Percentiles rank a stretch among this genome's conserved stretches.
Conservation (phyloP, 2,797 vertebrate genomes). For the Kryptopterus vitreolus region DNA sequence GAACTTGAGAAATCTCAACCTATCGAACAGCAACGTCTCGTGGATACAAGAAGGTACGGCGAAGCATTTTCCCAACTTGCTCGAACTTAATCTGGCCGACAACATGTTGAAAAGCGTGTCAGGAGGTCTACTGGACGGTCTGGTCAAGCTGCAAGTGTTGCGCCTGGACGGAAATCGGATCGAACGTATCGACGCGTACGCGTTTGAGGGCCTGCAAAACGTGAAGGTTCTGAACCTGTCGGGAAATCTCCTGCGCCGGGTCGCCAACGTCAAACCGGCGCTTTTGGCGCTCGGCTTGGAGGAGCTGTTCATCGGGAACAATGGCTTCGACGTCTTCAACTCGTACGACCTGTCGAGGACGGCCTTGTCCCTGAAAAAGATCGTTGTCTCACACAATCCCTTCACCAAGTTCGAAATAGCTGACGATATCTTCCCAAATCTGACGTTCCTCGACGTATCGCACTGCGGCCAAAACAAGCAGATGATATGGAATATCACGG, state of each 20-base stretch:
- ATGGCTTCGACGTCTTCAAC: conserved; percentile 48
- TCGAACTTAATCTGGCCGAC: conserved; percentile 47
- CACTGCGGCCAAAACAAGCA: conserved; percentile 41
- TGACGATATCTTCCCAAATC: conserved; percentile 49
- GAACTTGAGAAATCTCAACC: conserved; percentile 48
- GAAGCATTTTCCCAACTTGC: conserved; percentile 43
- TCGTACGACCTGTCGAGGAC: conserved; percentile 43
- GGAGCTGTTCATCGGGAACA: conserved; percentile 52
- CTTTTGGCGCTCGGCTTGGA: conserved; percentile 44
- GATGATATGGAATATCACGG: conserved; percentile 45
- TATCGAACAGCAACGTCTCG: conserved; percentile 53
- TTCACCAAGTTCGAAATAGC: conserved; percentile 48
- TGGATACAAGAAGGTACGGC: conserved; percentile 47
- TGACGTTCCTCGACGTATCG: conserved; percentile 54
- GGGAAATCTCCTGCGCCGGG: conserved; percentile 44
- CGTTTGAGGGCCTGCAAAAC: conserved; percentile 49
- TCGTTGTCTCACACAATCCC: conserved; percentile 46
- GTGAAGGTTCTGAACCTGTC: conserved; percentile 55
- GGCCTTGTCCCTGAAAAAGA: conserved; percentile 36
- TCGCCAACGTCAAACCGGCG: conserved; percentile 35
- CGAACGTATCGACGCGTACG: conserved; percentile 34
- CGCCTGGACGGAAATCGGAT: conserved; percentile 51
- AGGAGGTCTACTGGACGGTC: conserved; percentile 29
- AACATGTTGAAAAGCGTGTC: conserved; percentile 52
- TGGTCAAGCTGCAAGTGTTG: conserved; percentile 45